These are phyloP conservation scores for Melanostigma gelatinosum DNA, from an alignment of 2,113 vertebrate genomes.

Conservation along the genomic window DNA sequence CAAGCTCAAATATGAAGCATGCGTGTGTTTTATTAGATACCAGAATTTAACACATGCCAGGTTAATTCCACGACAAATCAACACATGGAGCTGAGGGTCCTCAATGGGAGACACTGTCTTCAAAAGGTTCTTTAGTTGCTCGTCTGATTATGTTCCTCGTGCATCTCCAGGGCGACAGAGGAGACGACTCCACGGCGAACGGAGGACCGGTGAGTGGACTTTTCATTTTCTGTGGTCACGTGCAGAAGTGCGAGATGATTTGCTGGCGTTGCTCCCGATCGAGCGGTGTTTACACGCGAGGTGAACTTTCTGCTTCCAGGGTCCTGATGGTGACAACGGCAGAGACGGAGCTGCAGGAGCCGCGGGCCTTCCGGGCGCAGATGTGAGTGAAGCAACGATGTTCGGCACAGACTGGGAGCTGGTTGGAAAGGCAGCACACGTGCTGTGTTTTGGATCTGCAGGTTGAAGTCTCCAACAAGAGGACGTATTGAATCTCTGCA, in stretches of 20 bases:
- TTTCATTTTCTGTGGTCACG: background rate
- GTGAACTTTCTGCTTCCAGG: slow-evolving; percentile 78
- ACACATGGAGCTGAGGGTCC: background rate
- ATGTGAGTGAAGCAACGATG: slow-evolving; percentile 84
- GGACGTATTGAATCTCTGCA: slow-evolving; percentile 28
- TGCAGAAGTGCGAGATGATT: background rate
- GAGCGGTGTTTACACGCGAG: background rate
- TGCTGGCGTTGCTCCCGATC: too few relatives aligned
- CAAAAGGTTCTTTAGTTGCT: background rate
- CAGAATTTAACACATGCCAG: background rate
- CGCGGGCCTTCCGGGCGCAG: slow-evolving; percentile 89
- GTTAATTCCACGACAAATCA: background rate
- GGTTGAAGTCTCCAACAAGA: background rate
- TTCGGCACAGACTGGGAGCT: too few relatives aligned
- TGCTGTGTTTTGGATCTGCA: too few relatives aligned
- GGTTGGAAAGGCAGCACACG: too few relatives aligned
- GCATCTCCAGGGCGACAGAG: slow-evolving; percentile 89
- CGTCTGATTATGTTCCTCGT: background rate
- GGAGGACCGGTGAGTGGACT: slow-evolving; percentile 87
- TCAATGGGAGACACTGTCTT: background rate
- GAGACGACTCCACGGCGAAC: slow-evolving; percentile 83
- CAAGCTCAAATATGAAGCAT: background rate
- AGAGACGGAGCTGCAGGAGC: slow-evolving; percentile 87
- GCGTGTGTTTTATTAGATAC: background rate
- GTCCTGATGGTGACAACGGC: slow-evolving; percentile 88